phyloP scores from a whole-genome alignment of 2,797 vertebrate genomes.

The Oreortyx pictus region DNA sequence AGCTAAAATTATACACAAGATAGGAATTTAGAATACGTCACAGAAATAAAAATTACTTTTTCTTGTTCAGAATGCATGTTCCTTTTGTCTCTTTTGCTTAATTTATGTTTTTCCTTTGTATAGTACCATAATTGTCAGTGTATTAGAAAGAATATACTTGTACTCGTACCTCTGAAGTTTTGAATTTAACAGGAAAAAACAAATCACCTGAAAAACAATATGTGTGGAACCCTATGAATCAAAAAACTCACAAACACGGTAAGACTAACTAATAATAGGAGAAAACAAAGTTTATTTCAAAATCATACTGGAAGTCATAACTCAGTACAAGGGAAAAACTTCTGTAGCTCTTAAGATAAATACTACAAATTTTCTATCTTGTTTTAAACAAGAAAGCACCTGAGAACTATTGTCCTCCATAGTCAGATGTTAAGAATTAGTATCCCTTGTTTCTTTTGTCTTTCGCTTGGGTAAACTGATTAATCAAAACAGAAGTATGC shows the following conservation, averaged over 20 bases:
- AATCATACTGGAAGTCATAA: not conserved
- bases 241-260: not conserved
- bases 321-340: not conserved
- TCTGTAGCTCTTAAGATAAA: not conserved
- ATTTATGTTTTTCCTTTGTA: not conserved
- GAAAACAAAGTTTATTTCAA: not conserved
- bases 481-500: not conserved
- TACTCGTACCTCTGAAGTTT: not conserved
- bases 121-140: not conserved
- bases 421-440: not conserved
- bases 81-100: not conserved
- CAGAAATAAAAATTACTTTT: not conserved
- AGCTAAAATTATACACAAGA: not conserved
- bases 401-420: fast-evolving
- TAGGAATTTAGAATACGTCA: not conserved
- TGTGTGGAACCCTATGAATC: not conserved
- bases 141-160: not conserved
- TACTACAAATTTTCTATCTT: not conserved
- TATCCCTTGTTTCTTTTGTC: not conserved
- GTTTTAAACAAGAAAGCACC: not conserved
- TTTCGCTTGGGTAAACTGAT: not conserved
- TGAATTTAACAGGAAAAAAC: not conserved
- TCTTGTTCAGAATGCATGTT: not conserved
- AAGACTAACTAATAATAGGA: not conserved
- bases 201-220: not conserved